Evolutionary conservation across 2,888 invertebrate species (phyloP), one percentile per base, ranked within the genome.

Genomic region (Fissipunctia ypsillon): DNA sequence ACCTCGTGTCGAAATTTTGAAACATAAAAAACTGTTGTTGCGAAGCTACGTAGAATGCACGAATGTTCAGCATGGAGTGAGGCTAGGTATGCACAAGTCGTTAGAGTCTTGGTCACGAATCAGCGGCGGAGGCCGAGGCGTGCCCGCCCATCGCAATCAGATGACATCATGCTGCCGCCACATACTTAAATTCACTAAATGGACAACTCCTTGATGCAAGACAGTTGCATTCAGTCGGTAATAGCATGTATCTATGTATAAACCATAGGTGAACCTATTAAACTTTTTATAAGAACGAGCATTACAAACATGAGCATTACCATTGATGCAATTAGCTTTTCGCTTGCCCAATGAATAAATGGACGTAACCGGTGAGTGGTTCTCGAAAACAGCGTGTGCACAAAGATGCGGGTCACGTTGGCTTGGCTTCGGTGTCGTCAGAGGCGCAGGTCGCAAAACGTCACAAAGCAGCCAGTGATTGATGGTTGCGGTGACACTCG

Each of bases 401-500:
- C 38, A 76, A 81, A 85, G 80, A 84, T 83, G 78, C 78, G 73
- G 83, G 78, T 80, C 80, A 79, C 76, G 76, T 66, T 81, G 43
- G 69, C 41, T 69, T 50, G 87, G 82, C 80, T 82, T 78, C 80
- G 74, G 83, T 80, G 78, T 78, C 80, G 78, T 84, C 76, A 79
- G 88, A 88, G 86, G 84, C 87, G 86, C 91, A 91, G 91, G 92
- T 94, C 91, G 92, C 90, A 88, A 91, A 92, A 92, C 94, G 94
- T 93, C 94, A 94, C 93, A 91, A 93, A 91, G 91, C 91, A 91
- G 88, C 84, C 80, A 73, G 92, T 95, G 95, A 95, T 95, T 95
- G 95, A 95, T 95, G 94, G 91, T 91, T 90, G 93, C 92, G 91
- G 93, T 93, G 95, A 94, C 95, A 94, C 88, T 92, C 90, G 91